Percentiles rank a stretch among this genome's conserved stretches.
phyloP scores from a whole-genome alignment of 1,140 invertebrate species.

The Neodiprion virginianus region DNA sequence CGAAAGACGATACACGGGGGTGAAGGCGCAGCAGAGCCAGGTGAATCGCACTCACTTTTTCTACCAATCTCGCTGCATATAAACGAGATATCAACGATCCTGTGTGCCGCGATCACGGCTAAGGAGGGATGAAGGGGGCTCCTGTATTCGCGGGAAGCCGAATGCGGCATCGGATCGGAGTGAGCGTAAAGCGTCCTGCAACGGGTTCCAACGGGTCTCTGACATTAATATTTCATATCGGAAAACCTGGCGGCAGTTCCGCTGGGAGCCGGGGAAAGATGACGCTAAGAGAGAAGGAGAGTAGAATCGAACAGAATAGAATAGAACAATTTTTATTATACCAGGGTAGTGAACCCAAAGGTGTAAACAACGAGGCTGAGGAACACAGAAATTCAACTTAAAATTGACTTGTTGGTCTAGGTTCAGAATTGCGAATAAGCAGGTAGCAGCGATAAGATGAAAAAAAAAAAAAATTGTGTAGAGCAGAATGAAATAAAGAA shows the following conservation, averaged over 20 bases:
- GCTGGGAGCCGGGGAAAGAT: not conserved
- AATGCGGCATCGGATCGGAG: not conserved
- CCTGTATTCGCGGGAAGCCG: not conserved
- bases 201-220: not conserved
- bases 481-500: too few species aligned
- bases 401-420: too few species aligned
- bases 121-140: too few species aligned
- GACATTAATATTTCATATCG: conserved; percentile 8
- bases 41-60: not conserved
- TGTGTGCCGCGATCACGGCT: too few species aligned
- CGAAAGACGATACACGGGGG: too few species aligned
- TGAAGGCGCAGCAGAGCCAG: not conserved
- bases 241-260: not conserved
- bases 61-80: not conserved
- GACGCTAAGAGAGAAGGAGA: not conserved
- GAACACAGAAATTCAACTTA: too few species aligned
- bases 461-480: too few species aligned
- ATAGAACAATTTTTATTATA: too few species aligned
- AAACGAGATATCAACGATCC: not conserved
- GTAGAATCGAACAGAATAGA: not conserved
- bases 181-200: not conserved
- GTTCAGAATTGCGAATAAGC: too few species aligned
- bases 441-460: too few species aligned
- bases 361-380: too few species aligned
- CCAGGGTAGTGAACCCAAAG: too few species aligned